Conservation (phyloP, 1,140 invertebrate genomes). For the Macrostomum lignano region DNA sequence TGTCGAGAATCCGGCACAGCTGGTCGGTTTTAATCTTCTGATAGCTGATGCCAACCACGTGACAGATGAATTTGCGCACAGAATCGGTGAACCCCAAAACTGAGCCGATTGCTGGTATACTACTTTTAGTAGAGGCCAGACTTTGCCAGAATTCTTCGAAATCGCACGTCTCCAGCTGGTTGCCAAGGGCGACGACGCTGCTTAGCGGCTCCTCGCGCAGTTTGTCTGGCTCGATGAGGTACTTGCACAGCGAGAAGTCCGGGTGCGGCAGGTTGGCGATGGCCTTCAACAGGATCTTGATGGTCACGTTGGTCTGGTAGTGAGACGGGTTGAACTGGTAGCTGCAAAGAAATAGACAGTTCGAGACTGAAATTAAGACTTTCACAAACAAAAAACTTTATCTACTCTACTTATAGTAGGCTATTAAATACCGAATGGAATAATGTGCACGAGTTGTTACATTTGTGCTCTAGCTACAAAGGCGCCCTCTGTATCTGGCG, state of each 20-base stretch:
- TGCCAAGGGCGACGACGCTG: slow-evolving; percentile 56
- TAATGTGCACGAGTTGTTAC: too few species aligned
- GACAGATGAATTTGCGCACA: too few species aligned
- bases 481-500: too few species aligned
- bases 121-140: too few species aligned
- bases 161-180: slow-evolving; percentile 66
- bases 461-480: too few species aligned
- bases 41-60: slow-evolving; percentile 81
- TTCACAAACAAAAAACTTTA: too few species aligned
- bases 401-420: too few species aligned
- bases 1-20: background rate
- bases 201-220: slow-evolving; percentile 49
- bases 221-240: slow-evolving; percentile 56
- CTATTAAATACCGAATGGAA: too few species aligned
- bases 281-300: slow-evolving; percentile 61
- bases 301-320: slow-evolving; percentile 47
- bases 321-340: slow-evolving; percentile 77
- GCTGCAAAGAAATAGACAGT: too few species aligned
- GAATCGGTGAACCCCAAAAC: too few species aligned
- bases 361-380: too few species aligned
- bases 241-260: slow-evolving; percentile 83
- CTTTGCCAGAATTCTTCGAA: slow-evolving; percentile 59
- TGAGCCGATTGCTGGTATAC: too few species aligned
- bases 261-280: slow-evolving; percentile 79
- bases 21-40: slow-evolving; percentile 59